Evolutionary conservation across 2,888 invertebrate genomes (phyloP).

Genomic region (Xiphydria camelus): DNA sequence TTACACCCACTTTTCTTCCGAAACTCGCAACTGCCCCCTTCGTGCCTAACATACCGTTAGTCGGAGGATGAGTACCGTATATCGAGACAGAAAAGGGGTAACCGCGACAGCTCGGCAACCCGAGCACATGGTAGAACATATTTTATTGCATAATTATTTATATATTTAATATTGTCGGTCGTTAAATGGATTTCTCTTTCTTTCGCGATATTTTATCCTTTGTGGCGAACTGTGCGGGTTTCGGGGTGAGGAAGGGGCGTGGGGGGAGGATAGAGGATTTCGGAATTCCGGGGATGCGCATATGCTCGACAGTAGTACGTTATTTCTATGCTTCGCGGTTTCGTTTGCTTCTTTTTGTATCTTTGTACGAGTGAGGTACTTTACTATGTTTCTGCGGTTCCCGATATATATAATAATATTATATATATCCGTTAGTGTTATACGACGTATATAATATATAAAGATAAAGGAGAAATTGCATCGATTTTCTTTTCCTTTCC

Average conservation of each 20-base stretch:
- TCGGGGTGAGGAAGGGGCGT: not conserved
- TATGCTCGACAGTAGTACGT: not conserved
- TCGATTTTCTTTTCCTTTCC: slow-evolving; percentile 18
- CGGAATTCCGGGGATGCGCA: not conserved
- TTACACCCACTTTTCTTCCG: no score
- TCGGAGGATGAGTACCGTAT: no score
- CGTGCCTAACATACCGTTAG: no score
- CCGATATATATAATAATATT: slow-evolving; percentile 10
- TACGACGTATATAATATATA: slow-evolving; percentile 19
- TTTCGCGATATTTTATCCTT: slow-evolving; percentile 6
- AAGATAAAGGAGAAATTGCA: slow-evolving; percentile 19
- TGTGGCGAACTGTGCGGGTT: slow-evolving; percentile 1
- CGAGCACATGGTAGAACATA: slow-evolving; percentile 13
- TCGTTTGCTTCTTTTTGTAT: slow-evolving; percentile 21
- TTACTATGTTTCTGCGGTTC: slow-evolving; percentile 47
- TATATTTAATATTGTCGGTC: slow-evolving; percentile 44
- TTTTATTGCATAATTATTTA: slow-evolving; percentile 22
- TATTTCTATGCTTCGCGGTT: not conserved
- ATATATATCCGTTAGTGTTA: slow-evolving; percentile 10
- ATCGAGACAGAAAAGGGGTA: no score
- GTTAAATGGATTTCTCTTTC: slow-evolving; percentile 21
- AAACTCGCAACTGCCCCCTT: no score
- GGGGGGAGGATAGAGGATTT: not conserved
- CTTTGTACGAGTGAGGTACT: slow-evolving; percentile 51
- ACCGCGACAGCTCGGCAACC: slow-evolving; percentile 24